phyloP scores from a whole-genome alignment of 2,797 vertebrate species.

The Florisuga fusca region DNA sequence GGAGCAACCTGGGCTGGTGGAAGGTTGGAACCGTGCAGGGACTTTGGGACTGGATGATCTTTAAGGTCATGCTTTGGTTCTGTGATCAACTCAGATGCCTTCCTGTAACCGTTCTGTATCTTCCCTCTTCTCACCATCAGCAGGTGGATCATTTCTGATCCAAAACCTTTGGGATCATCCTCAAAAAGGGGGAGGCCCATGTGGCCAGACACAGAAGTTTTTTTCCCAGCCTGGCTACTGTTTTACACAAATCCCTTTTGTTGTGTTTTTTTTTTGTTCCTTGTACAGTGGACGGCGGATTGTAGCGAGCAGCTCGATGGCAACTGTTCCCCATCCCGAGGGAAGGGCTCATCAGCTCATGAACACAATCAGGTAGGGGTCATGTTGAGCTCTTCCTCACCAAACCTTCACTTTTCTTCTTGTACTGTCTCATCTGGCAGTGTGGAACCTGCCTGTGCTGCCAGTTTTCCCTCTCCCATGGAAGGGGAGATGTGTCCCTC shows the following conservation, averaged over 20 bases:
- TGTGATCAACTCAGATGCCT: not conserved
- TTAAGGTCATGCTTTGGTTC: too few species aligned
- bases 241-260: slow-evolving; percentile 14
- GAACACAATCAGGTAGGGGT: slow-evolving; percentile 78
- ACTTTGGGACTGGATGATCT: too few species aligned
- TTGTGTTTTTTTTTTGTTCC: not conserved
- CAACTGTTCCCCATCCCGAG: slow-evolving; percentile 89
- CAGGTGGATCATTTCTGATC: not conserved
- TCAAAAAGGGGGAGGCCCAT: not conserved
- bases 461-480: not conserved
- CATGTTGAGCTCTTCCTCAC: not conserved
- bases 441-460: fast-evolving
- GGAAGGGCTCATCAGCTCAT: slow-evolving; percentile 80
- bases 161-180: slow-evolving; percentile 29
- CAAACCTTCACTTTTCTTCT: not conserved
- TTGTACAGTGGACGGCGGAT: slow-evolving; percentile 90
- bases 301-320: slow-evolving; percentile 88
- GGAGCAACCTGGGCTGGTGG: too few species aligned
- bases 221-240: not conserved
- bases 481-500: not conserved
- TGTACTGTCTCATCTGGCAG: not conserved
- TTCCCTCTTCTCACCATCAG: fast-evolving
- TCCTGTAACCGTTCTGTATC: not conserved
- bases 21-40: too few species aligned
- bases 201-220: slow-evolving; percentile 30